Conservation (phyloP, 2,113 vertebrate genomes). For the Megatriorchis doriae region DNA sequence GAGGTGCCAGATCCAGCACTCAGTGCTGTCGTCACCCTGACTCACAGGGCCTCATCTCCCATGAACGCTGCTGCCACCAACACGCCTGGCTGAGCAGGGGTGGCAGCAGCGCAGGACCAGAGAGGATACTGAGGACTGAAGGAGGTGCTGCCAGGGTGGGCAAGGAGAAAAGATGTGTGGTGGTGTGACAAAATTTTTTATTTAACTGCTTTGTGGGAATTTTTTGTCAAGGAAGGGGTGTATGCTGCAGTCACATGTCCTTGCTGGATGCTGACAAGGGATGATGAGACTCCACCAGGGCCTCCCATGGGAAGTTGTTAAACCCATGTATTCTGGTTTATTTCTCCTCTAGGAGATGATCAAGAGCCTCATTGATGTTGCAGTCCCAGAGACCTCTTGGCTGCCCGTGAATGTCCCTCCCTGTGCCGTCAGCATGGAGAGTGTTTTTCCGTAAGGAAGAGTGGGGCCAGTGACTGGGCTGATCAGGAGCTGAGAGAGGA, state of each 20-base stretch:
- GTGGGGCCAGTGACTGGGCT: not conserved
- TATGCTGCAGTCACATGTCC: fast-evolving
- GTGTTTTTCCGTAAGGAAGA: not conserved
- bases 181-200: not conserved
- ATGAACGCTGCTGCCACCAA: not conserved
- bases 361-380: not conserved
- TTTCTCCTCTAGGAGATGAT: not conserved
- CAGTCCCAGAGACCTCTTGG: not conserved
- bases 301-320: not conserved
- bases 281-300: not conserved
- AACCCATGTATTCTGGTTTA: not conserved
- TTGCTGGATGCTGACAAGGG: not conserved
- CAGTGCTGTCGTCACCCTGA: fast-evolving
- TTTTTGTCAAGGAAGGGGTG: not conserved
- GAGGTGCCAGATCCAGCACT: not conserved
- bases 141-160: too few species aligned
- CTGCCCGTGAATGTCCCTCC: not conserved
- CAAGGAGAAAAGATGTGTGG: not conserved
- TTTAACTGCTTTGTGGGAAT: not conserved
- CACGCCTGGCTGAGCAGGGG: fast-evolving
- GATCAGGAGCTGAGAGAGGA: not conserved
- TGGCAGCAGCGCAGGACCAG: not conserved
- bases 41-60: not conserved
- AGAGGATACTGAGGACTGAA: not conserved
- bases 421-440: not conserved